Conservation (phyloP, 2,888 invertebrate species). For the Bombylius discolor region DNA sequence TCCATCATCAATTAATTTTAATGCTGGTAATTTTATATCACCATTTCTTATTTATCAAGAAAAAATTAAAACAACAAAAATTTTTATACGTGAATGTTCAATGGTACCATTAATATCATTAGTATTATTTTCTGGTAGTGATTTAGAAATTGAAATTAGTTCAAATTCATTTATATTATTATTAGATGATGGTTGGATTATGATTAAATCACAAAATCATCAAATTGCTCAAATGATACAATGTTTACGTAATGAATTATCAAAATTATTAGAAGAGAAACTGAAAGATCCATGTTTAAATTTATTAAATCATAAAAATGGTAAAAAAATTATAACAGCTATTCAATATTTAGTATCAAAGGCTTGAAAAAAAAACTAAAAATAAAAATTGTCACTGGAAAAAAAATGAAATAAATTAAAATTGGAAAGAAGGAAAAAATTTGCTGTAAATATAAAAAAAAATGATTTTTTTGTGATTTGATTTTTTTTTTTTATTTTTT, state of each 20-base stretch:
- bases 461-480: no score
- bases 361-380: constrained; percentile 19
- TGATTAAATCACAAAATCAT: constrained; percentile 63
- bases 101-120: constrained; percentile 66
- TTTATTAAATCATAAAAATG: constrained; percentile 57
- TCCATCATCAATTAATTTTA: constrained; percentile 63
- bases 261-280: constrained; percentile 67
- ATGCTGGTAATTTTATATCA: constrained; percentile 50
- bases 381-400: no score
- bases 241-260: constrained; percentile 60
- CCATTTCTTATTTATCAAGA: constrained; percentile 73
- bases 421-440: no score
- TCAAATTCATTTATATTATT: constrained; percentile 60
- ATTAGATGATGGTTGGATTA: constrained; percentile 70
- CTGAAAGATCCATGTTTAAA: constrained; percentile 69
- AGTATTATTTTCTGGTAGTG: constrained; percentile 59
- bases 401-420: no score
- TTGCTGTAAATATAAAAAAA: no score
- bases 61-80: constrained; percentile 65
- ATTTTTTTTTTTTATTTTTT: no score
- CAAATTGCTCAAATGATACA: constrained; percentile 73
- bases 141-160: constrained; percentile 57
- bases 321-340: constrained; percentile 60
- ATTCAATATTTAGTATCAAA: constrained; percentile 57
- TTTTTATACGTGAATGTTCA: constrained; percentile 67